Percentiles rank a stretch among this genome's conserved stretches.
phyloP scores from a whole-genome alignment of 2,797 vertebrate genomes.

The Chrysolophus pictus region DNA sequence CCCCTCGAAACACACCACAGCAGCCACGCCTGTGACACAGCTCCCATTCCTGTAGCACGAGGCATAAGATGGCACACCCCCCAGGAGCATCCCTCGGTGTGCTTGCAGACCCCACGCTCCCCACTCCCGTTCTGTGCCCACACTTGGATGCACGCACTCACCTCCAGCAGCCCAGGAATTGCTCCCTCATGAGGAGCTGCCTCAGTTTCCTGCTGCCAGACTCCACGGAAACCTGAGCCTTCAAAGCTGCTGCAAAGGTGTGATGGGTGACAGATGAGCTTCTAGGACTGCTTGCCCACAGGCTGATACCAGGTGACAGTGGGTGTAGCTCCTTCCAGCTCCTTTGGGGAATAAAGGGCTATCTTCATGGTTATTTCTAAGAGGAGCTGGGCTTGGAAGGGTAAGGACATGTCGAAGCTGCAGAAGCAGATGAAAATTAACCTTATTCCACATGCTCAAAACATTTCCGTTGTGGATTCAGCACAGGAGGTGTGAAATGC shows the following conservation, averaged over 20 bases:
- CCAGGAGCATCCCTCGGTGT: background rate
- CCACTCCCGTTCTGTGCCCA: accelerated
- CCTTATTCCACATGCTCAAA: background rate
- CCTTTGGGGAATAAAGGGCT: slow-evolving; percentile 17
- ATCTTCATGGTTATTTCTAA: background rate
- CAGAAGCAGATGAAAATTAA: background rate
- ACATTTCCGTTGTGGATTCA: accelerated
- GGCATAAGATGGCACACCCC: background rate
- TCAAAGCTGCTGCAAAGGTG: background rate
- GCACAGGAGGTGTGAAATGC: background rate
- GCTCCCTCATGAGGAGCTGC: background rate
- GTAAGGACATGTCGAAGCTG: background rate
- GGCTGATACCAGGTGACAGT: accelerated
- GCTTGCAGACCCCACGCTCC: background rate
- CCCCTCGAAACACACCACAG: background rate
- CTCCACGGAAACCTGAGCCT: background rate
- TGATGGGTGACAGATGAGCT: background rate
- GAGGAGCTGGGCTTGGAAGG: slow-evolving; percentile 4
- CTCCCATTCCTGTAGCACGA: background rate
- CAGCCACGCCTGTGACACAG: accelerated
- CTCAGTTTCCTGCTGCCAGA: background rate
- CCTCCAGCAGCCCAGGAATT: accelerated
- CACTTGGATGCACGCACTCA: accelerated
- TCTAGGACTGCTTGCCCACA: background rate
- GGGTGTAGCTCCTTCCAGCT: background rate